A percentile compares a stretch with the other conserved stretches of the same genome.
These are phyloP conservation scores for Coptodon rendalli DNA, from an alignment of 2,113 vertebrate genomes.

Conservation along the genomic window DNA sequence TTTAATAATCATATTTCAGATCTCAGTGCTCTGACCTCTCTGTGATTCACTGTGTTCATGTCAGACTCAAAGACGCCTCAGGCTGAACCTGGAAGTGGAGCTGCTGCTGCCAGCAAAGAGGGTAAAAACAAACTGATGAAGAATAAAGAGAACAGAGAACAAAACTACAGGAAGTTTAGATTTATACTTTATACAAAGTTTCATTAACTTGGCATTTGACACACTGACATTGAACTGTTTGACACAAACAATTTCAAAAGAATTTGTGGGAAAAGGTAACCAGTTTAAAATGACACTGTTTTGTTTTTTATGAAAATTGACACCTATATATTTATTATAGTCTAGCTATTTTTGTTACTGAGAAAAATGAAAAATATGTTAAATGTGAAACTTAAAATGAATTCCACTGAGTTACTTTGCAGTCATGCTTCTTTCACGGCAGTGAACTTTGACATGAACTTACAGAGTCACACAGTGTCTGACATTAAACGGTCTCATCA, in stretches of 20 bases:
- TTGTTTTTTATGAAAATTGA: accelerated
- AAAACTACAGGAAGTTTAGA: background rate
- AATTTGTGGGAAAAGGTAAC: background rate
- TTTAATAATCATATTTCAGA: background rate
- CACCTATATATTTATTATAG: accelerated
- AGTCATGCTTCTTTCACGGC: background rate
- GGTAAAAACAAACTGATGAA: background rate
- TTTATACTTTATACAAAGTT: background rate
- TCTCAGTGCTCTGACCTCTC: background rate
- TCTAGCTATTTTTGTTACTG: background rate
- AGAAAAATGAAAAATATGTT: accelerated
- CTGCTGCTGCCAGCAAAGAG: background rate
- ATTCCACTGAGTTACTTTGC: background rate
- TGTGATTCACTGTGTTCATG: background rate
- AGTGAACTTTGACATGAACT: background rate
- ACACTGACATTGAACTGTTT: accelerated
- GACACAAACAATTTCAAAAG: accelerated
- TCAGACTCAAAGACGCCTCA: background rate
- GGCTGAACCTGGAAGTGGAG: background rate
- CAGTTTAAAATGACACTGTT: background rate
- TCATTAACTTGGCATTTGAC: background rate
- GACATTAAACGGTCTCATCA: background rate
- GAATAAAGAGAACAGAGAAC: background rate
- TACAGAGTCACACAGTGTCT: background rate
- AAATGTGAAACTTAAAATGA: background rate